These are phyloP conservation scores for Troides oblongomaculatus DNA, from an alignment of 2,888 invertebrate genomes.

Conservation along the genomic window DNA sequence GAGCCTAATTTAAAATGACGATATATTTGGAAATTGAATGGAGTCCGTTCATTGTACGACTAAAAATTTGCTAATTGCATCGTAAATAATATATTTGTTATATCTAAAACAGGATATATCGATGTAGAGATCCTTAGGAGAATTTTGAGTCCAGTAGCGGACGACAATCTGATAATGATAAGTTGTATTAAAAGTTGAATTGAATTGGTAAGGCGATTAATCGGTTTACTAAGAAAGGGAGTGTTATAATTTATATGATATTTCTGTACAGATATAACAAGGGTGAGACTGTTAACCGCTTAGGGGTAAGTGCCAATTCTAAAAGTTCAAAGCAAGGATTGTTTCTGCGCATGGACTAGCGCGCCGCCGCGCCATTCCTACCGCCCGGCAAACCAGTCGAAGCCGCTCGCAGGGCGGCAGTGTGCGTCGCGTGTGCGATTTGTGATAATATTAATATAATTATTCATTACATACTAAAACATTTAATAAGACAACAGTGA, in stretches of 20 bases:
- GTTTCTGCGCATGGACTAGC: constrained; percentile 26
- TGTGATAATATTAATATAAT: constrained; percentile 1
- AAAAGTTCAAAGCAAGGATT: constrained; percentile 24
- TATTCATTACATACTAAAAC: constrained; percentile 2
- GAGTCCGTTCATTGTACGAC: neutral
- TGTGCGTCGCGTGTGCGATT: constrained; percentile 6
- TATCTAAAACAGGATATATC: neutral
- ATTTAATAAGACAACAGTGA: constrained; percentile 9
- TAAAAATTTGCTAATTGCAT: neutral
- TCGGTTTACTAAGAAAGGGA: neutral
- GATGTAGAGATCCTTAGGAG: neutral
- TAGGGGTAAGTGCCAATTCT: constrained; percentile 28
- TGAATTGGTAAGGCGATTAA: neutral
- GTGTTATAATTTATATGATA: constrained; percentile 2
- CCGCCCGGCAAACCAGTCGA: constrained; percentile 21
- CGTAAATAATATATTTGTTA: neutral
- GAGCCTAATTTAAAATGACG: neutral
- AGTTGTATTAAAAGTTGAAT: neutral
- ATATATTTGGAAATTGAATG: neutral
- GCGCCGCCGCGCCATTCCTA: constrained; percentile 27
- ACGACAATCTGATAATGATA: neutral
- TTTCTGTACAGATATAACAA: constrained; percentile 11
- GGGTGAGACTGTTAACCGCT: constrained; percentile 22
- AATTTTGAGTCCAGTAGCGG: neutral
- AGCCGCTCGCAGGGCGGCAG: constrained; percentile 1